A percentile compares a stretch with the other conserved stretches of the same genome.
These are phyloP conservation scores for Parapsyche elsis DNA, from an alignment of 1,140 invertebrate genomes.

Conservation along the genomic window DNA sequence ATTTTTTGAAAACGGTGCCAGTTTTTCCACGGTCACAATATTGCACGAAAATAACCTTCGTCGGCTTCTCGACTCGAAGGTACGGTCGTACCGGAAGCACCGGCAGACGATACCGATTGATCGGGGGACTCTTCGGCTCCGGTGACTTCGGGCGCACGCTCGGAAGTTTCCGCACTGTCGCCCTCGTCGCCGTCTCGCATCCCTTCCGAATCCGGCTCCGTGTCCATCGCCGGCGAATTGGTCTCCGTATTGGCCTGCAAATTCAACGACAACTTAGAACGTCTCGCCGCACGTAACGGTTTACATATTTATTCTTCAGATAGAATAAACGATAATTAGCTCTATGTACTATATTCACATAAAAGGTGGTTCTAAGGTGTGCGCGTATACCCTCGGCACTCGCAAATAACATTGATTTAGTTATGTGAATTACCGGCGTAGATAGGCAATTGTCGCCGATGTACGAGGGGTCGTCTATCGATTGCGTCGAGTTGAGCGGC, in stretches of 20 bases:
- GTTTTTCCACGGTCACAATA: too few relatives aligned
- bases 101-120: slow-evolving; percentile 65
- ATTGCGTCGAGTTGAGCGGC: slow-evolving; percentile 58
- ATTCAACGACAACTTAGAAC: too few relatives aligned
- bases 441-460: slow-evolving; percentile 67
- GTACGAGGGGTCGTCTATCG: slow-evolving; percentile 62
- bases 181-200: slow-evolving; percentile 57
- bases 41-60: slow-evolving; percentile 26
- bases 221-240: slow-evolving; percentile 63
- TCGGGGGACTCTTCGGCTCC: slow-evolving; percentile 65
- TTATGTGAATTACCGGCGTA: slow-evolving; percentile 61
- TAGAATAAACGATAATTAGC: too few relatives aligned
- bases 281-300: too few relatives aligned
- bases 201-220: slow-evolving; percentile 61
- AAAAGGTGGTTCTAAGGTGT: too few relatives aligned
- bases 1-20: too few relatives aligned
- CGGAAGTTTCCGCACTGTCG: slow-evolving; percentile 58
- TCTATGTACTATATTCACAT: too few relatives aligned
- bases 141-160: slow-evolving; percentile 55
- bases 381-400: too few relatives aligned
- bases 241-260: slow-evolving; percentile 62
- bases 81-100: slow-evolving; percentile 60
- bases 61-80: slow-evolving; percentile 57
- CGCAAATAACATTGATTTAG: too few relatives aligned
- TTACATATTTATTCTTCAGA: too few relatives aligned